A percentile compares a stretch with the other conserved stretches of the same genome.
These are phyloP conservation scores for Varroa destructor DNA, from an alignment of 1,140 invertebrate species.

Conservation along the genomic window DNA sequence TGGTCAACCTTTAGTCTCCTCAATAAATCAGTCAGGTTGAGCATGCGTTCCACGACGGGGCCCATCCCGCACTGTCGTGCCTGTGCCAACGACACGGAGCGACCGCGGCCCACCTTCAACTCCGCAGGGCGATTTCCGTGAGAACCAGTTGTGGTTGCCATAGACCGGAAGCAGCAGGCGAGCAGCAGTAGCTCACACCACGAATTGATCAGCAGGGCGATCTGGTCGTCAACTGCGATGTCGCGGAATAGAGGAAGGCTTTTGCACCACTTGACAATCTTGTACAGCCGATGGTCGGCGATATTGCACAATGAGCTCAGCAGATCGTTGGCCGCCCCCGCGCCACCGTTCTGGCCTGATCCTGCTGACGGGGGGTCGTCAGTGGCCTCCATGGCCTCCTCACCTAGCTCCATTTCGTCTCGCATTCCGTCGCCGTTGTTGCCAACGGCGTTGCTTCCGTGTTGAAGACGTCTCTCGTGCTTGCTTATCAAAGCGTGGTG, in stretches of 20 bases:
- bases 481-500: slow-evolving; percentile 38
- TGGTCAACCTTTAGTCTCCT: slow-evolving; percentile 76
- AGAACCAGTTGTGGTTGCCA: slow-evolving; percentile 46
- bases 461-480: slow-evolving; percentile 25
- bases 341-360: too few relatives aligned
- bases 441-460: slow-evolving; percentile 7
- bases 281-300: slow-evolving; percentile 84
- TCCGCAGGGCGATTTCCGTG: slow-evolving; percentile 51
- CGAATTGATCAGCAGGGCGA: slow-evolving; percentile 84
- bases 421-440: slow-evolving; percentile 27
- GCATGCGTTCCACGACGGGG: slow-evolving; percentile 78
- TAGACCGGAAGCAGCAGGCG: slow-evolving; percentile 69
- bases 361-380: slow-evolving; percentile 19
- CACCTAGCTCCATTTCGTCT: not conserved
- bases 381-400: slow-evolving; percentile 45
- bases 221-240: slow-evolving; percentile 90
- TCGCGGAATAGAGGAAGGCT: slow-evolving; percentile 89
- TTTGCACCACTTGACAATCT: slow-evolving; percentile 97
- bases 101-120: slow-evolving; percentile 42
- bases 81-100: slow-evolving; percentile 60
- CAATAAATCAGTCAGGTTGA: slow-evolving; percentile 83
- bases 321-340: slow-evolving; percentile 45
- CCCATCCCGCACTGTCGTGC: slow-evolving; percentile 55
- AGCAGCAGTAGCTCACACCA: slow-evolving; percentile 90
- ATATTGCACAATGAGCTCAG: slow-evolving; percentile 77